Evolutionary conservation across 2,113 vertebrate species (phyloP), one percentile per base, ranked within the genome.

Genomic region (Setophaga coronata): DNA sequence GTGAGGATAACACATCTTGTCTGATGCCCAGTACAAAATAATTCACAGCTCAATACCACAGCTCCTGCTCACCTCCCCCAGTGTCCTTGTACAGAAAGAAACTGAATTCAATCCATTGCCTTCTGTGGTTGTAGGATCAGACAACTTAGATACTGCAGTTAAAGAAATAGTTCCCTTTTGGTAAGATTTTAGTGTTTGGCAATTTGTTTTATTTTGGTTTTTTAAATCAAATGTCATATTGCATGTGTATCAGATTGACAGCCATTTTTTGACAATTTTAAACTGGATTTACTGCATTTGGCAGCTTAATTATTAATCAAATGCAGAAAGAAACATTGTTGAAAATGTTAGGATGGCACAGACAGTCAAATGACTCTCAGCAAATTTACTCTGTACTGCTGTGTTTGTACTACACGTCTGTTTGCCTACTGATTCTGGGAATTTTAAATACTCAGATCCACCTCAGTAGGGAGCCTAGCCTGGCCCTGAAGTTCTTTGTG

Each of bases 221-320:
- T 60, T 36, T 18, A 18, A 36, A 34, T 42, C 15, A 82, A 70
- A 51, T 18, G 5, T 34, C 21, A n/a, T 14, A 26, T 17, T 89
- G 23, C 13, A 82, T 29, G 15, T 34, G 8, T 10, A 25, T 60
- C 12, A 43, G 36, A 40, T 8, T n/a, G 9, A 42, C 4, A 21
- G 14, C 7, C 54, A 73, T 8, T 20, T 71, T 93, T 73, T 70
- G 31, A 64, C 19, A 77, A 24, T 21, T 74, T 42, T 51, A 58
- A 89, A 34, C 16, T 17, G 38, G 5, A 60, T 82, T 82, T 69
- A 64, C 70, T 53, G n/a, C 40, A 34, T 31, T 31, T 11, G 7
- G n/a, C 26, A 94, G 43, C 57, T 85, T 93, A 64, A 94, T 84
- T 47, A 74, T 82, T 94, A 64, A 89, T 51, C 34, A 74, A 87